These are phyloP conservation scores for Drosophila teissieri DNA, from an alignment of 1,140 invertebrate genomes.

Conservation along the genomic window DNA sequence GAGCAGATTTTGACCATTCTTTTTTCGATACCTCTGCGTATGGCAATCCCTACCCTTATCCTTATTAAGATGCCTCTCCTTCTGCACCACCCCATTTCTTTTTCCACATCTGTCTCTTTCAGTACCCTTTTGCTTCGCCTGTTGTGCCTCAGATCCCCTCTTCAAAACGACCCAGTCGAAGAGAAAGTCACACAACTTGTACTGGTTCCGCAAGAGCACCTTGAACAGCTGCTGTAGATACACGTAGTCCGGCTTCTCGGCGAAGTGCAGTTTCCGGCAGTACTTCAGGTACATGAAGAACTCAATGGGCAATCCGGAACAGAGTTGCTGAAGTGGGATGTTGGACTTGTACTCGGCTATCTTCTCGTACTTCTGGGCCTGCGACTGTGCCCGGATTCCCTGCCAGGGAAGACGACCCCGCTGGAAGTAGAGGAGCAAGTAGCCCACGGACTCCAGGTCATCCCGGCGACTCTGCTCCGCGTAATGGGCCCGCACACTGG, in stretches of 20 bases:
- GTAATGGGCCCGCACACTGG: constrained; percentile 96
- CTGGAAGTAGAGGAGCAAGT: constrained; percentile 96
- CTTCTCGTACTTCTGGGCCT: constrained; percentile 96
- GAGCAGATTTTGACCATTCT: not conserved
- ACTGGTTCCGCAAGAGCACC: constrained; percentile 36
- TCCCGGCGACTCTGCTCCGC: constrained; percentile 94
- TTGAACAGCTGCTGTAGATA: constrained; percentile 86
- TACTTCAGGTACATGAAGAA: constrained; percentile 98
- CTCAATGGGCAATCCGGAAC: constrained; percentile 95
- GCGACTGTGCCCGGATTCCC: constrained; percentile 94
- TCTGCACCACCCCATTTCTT: not conserved
- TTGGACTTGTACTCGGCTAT: constrained; percentile 97
- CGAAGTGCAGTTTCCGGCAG: constrained; percentile 94
- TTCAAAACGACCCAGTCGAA: constrained; percentile 56
- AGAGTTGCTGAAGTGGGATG: constrained; percentile 93
- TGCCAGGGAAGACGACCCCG: constrained; percentile 95
- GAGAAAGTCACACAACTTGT: constrained; percentile 29
- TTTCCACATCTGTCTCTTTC: not conserved
- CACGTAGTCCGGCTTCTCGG: constrained; percentile 97
- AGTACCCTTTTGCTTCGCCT: not conserved
- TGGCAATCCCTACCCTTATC: not conserved
- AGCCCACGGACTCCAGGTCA: constrained; percentile 96
- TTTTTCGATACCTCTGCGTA: not conserved
- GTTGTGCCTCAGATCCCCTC: not conserved
- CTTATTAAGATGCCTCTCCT: not conserved